Percentiles rank a stretch among this genome's conserved stretches.
These are phyloP conservation scores for Ovis canadensis DNA, from an alignment of 2,113 vertebrate species.

Conservation along the genomic window DNA sequence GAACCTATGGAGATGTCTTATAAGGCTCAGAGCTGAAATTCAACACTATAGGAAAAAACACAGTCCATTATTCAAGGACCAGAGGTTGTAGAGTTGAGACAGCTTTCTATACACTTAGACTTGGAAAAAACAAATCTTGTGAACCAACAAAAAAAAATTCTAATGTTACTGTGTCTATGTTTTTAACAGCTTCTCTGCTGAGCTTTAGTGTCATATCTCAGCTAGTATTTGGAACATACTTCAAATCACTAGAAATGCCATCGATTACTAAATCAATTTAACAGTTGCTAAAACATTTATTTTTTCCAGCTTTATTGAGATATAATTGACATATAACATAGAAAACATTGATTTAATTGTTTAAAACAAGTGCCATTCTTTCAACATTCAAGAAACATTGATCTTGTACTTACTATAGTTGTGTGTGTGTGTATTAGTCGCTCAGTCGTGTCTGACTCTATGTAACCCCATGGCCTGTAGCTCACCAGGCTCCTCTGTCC, in stretches of 20 bases:
- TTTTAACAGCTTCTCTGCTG: background rate
- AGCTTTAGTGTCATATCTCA: background rate
- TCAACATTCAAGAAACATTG: constrained; percentile 42
- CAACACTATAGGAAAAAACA: background rate
- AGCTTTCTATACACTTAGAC: background rate
- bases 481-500: background rate
- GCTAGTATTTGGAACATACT: constrained; percentile 51
- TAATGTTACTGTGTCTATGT: background rate
- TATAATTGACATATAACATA: background rate
- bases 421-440: background rate
- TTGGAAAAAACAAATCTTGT: background rate
- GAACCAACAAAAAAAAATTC: background rate
- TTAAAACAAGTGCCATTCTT: constrained; percentile 55
- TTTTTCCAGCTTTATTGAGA: background rate
- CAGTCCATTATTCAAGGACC: background rate
- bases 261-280: constrained; percentile 58
- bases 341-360: constrained; percentile 52
- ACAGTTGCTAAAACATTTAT: constrained; percentile 48
- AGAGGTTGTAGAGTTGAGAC: background rate
- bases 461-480: background rate
- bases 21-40: background rate
- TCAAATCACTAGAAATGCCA: constrained; percentile 39
- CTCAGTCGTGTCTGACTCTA: fast-evolving
- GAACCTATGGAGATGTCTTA: background rate
- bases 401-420: background rate